Percentiles rank a stretch among this genome's conserved stretches.
phyloP scores from a whole-genome alignment of 2,797 vertebrate genomes.

The Channallabes apus region DNA sequence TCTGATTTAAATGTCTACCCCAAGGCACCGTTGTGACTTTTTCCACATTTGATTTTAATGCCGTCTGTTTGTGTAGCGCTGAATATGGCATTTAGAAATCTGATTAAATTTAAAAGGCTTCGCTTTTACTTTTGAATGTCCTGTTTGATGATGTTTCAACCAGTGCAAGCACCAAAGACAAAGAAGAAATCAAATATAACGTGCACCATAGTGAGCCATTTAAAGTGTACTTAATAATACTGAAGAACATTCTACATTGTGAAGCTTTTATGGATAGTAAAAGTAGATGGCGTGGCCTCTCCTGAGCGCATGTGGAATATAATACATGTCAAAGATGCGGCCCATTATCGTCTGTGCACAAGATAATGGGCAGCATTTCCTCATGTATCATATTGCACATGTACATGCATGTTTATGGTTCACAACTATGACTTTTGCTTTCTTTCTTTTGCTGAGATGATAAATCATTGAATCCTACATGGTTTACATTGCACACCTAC shows the following conservation, averaged over 20 bases:
- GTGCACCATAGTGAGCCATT: not conserved
- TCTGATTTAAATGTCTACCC: constrained; percentile 10
- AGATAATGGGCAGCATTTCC: not conserved
- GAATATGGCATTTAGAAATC: constrained; percentile 36
- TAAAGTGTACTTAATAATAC: not conserved
- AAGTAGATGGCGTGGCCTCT: not conserved
- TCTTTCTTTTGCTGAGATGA: not conserved
- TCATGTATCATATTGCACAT: constrained; percentile 20
- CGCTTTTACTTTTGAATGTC: constrained; percentile 16
- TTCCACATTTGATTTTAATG: constrained; percentile 16
- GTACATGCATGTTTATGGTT: not conserved
- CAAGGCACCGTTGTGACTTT: constrained; percentile 8
- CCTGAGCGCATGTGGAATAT: constrained; percentile 1
- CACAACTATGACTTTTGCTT: not conserved
- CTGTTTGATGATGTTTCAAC: constrained; percentile 17
- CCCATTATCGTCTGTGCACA: not conserved
- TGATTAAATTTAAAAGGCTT: constrained; percentile 29
- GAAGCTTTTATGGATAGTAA: constrained; percentile 20
- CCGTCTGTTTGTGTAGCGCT: constrained; percentile 10
- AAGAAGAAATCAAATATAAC: constrained; percentile 20
- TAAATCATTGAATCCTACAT: not conserved
- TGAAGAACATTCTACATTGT: not conserved
- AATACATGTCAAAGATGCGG: not conserved
- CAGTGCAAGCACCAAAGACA: not conserved
- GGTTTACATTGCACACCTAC: not conserved